Base-by-base conservation (phyloP, 1,140 invertebrate genomes). In the Carcinoscorpius rotundicauda region DNA sequence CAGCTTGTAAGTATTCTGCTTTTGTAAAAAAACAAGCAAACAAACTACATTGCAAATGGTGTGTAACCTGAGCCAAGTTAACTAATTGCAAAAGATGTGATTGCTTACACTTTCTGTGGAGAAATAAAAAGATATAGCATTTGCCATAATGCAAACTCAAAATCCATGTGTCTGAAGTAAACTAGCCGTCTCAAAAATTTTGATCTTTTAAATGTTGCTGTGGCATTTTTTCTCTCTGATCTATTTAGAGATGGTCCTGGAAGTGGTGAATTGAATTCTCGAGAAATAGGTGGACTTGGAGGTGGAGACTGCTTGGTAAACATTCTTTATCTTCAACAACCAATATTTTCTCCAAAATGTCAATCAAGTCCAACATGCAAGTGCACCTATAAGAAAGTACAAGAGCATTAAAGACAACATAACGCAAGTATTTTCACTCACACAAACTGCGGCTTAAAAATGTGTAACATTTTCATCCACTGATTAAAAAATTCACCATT, bases 111-210 rank as follows among this genome's bases (percentile, higher is more conserved):
- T 85, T 97, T 98, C 76, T 98, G 93, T 49, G 97, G 97, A 1
- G 93, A 82, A 64, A 89, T 83, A 78, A 99, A 94, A 61, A 99
- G 80, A 78, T 97, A 97, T 0, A 97, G 79, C 91, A 98, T 98
- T 84, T 99, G 97, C 96, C 96, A 99, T 8, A 90, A 81, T 3
- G 96, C 97, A 83, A 96, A 99, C 76, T 99, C 93, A 82, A 99
- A 99, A 78, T 99, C 97, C 97, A 99, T 99, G 80, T 98, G 96
- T 74, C 91, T 84, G 75, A 93, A 95, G 78, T 95, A 93, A 49
- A 97, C 82, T 53, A 99, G 77, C 72, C 94, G 83, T 71, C 92
- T 80, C 53, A 98, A 78, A 78, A 94, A 98, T 81, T 93, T 93
- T 74, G 92, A 92, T 71, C 91, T 83, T 80, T 97, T 97, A 4